Conservation (phyloP, 2,888 invertebrate species). For the Pseudanteris insignis region DNA sequence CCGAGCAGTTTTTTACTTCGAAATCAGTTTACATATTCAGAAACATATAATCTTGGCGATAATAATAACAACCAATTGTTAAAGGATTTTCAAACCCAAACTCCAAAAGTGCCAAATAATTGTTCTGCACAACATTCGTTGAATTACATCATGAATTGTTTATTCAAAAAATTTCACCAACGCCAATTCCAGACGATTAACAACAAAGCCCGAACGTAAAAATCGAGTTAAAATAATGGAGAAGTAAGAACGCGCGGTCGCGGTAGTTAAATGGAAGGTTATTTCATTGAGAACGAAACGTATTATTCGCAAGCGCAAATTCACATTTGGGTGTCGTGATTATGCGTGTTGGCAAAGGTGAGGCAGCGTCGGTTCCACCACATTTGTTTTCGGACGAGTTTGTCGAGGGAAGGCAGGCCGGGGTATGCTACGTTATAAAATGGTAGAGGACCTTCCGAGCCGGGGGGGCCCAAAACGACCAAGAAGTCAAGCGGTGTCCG, state of each 20-base stretch:
- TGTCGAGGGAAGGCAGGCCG: slow-evolving; percentile 40
- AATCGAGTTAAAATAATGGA: too few relatives aligned
- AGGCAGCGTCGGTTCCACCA: slow-evolving; percentile 38
- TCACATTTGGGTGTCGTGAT: slow-evolving; percentile 14
- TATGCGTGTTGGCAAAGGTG: slow-evolving; percentile 33
- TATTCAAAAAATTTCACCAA: too few relatives aligned
- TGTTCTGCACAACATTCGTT: too few relatives aligned
- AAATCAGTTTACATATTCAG: too few relatives aligned
- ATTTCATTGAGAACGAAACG: slow-evolving; percentile 2
- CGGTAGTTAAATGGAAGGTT: neutral
- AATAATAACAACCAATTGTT: too few relatives aligned
- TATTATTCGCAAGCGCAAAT: slow-evolving; percentile 3
- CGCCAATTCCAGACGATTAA: too few relatives aligned
- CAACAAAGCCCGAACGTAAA: too few relatives aligned
- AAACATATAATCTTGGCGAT: too few relatives aligned
- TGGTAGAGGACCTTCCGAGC: slow-evolving; percentile 52
- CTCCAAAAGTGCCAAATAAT: too few relatives aligned
- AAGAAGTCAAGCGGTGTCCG: slow-evolving; percentile 47
- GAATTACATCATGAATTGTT: too few relatives aligned
- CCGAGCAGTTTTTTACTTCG: too few relatives aligned
- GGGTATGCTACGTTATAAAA: slow-evolving; percentile 51
- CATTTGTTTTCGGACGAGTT: slow-evolving; percentile 45
- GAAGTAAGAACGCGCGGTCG: neutral
- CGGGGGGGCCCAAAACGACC: slow-evolving; percentile 46
- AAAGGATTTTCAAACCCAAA: too few relatives aligned